Evolutionary conservation across 2,113 vertebrate genomes (phyloP).

Genomic region (Phaethon lepturus): DNA sequence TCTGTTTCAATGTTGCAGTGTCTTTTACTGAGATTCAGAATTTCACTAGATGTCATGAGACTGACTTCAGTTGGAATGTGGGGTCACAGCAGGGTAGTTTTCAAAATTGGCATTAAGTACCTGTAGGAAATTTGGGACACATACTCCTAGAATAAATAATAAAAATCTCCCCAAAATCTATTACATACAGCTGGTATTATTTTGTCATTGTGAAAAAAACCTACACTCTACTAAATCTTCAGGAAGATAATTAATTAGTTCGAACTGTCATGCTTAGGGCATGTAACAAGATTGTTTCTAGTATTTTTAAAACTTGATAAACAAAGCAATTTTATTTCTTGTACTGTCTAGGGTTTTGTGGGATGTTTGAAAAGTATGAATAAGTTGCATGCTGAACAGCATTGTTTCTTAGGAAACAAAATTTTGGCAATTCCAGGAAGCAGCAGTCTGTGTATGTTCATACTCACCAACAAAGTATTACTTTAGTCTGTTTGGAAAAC

Average conservation of each 20-base stretch:
- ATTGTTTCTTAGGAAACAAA: background rate
- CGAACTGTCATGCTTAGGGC: background rate
- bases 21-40: background rate
- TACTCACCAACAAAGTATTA: background rate
- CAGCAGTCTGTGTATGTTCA: background rate
- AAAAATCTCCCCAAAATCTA: accelerated
- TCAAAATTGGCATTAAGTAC: background rate
- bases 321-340: background rate
- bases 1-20: background rate
- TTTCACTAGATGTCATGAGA: background rate
- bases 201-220: background rate
- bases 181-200: background rate
- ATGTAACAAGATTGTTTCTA: background rate
- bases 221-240: background rate
- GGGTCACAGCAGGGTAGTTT: background rate
- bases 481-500: background rate
- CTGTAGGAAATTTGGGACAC: background rate
- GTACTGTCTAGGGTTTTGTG: background rate
- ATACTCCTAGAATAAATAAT: background rate
- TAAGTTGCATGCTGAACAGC: background rate
- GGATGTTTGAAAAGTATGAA: background rate
- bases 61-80: background rate
- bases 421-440: constrained; percentile 3
- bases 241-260: background rate
- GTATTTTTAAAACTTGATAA: background rate